Evolutionary conservation across 2,888 invertebrate genomes (phyloP).

Genomic region (Oscheius myriophilus): DNA sequence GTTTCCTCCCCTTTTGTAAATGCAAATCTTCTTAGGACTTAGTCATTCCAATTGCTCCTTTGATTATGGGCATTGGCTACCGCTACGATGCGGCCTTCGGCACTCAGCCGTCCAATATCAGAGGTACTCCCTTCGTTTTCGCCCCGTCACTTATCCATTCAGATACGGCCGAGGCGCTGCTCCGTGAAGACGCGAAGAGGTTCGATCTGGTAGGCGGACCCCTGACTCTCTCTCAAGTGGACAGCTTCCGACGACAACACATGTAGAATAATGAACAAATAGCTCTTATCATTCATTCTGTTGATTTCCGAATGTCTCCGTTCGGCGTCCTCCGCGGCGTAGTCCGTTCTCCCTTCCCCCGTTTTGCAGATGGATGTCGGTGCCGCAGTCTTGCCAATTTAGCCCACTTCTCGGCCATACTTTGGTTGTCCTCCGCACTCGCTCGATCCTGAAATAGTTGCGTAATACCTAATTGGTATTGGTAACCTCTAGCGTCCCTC

Average conservation of each 20-base stretch:
- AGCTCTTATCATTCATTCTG: conserved; percentile 14
- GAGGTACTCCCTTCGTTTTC: conserved; percentile 21
- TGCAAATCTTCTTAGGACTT: conserved; percentile 40
- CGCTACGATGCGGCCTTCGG: conserved; percentile 55
- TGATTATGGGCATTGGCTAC: conserved; percentile 57
- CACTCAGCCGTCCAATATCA: conserved; percentile 35
- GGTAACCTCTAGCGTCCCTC: conserved; percentile 1
- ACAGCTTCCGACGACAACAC: conserved; percentile 22
- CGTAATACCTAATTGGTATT: neutral
- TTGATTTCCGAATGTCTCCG: conserved; percentile 26
- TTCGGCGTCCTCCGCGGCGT: conserved; percentile 12
- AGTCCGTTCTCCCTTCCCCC: neutral
- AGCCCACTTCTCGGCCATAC: conserved; percentile 16
- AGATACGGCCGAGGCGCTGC: conserved; percentile 19
- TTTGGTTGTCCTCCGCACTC: neutral
- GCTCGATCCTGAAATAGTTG: conserved; percentile 8
- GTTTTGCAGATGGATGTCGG: neutral
- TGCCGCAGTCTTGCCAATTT: conserved; percentile 9
- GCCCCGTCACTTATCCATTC: neutral
- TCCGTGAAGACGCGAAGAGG: conserved; percentile 8
- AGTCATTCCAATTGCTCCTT: conserved; percentile 57
- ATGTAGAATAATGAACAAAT: conserved; percentile 5
- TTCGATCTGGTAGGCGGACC: conserved; percentile 34
- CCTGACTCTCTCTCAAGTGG: conserved; percentile 45
- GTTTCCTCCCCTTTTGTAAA: too few species aligned